Evolutionary conservation across 2,888 invertebrate genomes (phyloP).

Genomic region (Callyntrura guangdongensis): DNA sequence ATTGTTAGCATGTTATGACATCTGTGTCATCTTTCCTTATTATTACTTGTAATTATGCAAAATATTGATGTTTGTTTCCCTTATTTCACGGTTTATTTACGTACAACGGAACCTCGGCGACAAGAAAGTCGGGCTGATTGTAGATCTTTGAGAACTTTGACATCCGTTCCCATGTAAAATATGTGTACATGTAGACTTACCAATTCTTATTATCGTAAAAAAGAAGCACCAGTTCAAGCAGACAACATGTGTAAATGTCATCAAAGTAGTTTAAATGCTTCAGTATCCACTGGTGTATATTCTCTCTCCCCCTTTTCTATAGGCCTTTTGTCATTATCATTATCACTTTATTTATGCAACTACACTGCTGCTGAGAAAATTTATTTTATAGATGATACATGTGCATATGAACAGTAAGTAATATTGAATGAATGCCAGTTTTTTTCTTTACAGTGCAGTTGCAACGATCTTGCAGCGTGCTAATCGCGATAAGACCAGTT

Average conservation of each 20-base stretch:
- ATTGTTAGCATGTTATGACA: slow-evolving; percentile 43
- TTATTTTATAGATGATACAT: background rate
- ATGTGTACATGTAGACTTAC: background rate
- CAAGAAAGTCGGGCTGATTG: background rate
- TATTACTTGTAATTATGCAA: background rate
- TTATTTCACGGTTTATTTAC: background rate
- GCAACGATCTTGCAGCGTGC: background rate
- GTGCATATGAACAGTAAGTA: background rate
- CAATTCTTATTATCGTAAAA: background rate
- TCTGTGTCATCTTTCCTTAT: slow-evolving; percentile 10
- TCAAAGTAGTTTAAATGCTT: background rate
- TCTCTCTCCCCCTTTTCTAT: background rate
- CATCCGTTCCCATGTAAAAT: background rate
- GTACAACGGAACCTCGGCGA: too few relatives aligned
- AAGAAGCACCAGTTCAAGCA: background rate
- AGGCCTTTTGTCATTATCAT: too few relatives aligned
- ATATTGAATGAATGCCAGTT: background rate
- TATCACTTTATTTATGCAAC: background rate
- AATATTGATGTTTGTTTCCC: background rate
- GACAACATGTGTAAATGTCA: background rate
- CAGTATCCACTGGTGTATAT: background rate
- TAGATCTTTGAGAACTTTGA: background rate
- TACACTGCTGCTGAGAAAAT: background rate
- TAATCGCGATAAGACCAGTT: slow-evolving; percentile 11
- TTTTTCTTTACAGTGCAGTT: background rate